Evolutionary conservation across 2,797 vertebrate species (phyloP), one percentile per base, ranked within the genome.

Genomic region (Microctenopoma stevenorrisi): DNA sequence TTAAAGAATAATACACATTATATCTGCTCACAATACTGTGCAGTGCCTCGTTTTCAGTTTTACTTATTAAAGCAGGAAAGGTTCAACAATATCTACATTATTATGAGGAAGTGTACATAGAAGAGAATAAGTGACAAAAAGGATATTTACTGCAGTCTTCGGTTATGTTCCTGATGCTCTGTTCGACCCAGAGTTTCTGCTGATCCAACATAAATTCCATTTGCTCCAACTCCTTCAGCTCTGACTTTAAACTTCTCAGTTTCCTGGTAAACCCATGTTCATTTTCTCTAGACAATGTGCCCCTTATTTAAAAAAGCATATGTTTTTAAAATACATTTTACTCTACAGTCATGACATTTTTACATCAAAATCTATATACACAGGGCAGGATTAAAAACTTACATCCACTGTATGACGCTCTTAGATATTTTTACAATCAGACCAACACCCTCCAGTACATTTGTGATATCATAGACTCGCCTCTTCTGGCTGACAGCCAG

Each of bases 401-500:
- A 99, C 98, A 94, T 96, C 98, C 96, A 99, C 91, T 97, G 96
- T 66, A 99, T 95, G 68, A 94, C 94, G 88, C 95, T 96, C 89
- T 97, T 98, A 22, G 97, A 97, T 58, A 95, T 96, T 91, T 98
- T 99, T 84, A 94, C 94, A 0, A 99, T 97, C 80, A 99, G 82
- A 35, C 97, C 98, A 0, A 97, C 94, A 43, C 97, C 97, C 85
- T 98, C 96, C 83, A 99, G 89, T 37, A 99, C 98, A 62, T 97
- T 99, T 0, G 97, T 99, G 89, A 99, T 98, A 90, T 99, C 98
- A 0, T 99, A 99, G 86, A 99, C 97, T 42, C 97, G 93, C 46
- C 97, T 93, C 82, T 97, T 99, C 87, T 97, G 95, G 70, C 93
- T 89, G 46, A 96, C 94, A 64, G 95, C 95, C 78, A 98, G 82